These are phyloP conservation scores for Ceratina calcarata DNA, from an alignment of 1,140 invertebrate species.

Conservation along the genomic window DNA sequence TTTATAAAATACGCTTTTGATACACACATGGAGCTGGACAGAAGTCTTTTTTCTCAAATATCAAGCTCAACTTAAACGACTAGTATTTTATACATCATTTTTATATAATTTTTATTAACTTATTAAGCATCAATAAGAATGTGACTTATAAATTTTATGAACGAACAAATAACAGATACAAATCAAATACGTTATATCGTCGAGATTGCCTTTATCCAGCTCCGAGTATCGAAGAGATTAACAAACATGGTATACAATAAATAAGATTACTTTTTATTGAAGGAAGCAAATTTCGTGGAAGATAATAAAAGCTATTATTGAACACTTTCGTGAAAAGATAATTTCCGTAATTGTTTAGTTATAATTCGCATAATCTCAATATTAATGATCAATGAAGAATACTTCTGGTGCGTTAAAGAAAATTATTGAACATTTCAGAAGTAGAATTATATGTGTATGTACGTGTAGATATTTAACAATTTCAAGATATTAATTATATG, in stretches of 20 bases:
- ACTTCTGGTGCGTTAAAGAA: not conserved
- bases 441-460: not conserved
- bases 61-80: too few species aligned
- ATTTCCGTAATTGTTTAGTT: not conserved
- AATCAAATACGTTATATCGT: not conserved
- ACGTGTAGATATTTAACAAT: slow-evolving; percentile 19
- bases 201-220: not conserved
- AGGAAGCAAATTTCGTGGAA: not conserved
- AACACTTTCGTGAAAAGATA: slow-evolving; percentile 3
- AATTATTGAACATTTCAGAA: not conserved
- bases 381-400: slow-evolving; percentile 2
- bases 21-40: not conserved
- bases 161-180: too few species aligned
- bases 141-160: not conserved
- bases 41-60: not conserved
- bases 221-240: not conserved
- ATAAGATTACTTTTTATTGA: not conserved
- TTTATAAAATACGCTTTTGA: slow-evolving; percentile 3
- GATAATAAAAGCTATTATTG: not conserved
- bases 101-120: not conserved
- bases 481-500: slow-evolving; percentile 11
- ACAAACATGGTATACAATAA: not conserved
- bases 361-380: slow-evolving; percentile 7
- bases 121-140: not conserved
- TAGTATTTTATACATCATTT: not conserved